Evolutionary conservation across 2,113 vertebrate species (phyloP).

Genomic region (Phoxinus phoxinus): DNA sequence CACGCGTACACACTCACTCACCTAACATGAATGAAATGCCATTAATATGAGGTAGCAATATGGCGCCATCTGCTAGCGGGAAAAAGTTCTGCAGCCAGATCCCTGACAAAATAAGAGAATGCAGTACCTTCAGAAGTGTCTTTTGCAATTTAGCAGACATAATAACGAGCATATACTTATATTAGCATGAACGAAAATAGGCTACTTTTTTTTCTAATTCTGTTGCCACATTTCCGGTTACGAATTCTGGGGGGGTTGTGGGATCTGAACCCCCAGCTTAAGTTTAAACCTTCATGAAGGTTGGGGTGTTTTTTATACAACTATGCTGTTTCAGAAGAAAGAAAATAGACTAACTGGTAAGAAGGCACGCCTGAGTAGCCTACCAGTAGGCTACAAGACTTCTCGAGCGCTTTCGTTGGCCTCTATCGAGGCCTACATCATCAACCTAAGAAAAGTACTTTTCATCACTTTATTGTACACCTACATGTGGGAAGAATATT

Average conservation of each 20-base stretch:
- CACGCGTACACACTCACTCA: conserved; percentile 12
- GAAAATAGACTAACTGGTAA: not conserved
- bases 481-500: not conserved
- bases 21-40: conserved; percentile 6
- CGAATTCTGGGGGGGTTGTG: not conserved
- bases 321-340: not conserved
- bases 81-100: conserved; percentile 2
- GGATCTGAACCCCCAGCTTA: not conserved
- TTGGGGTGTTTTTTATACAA: not conserved
- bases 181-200: not conserved
- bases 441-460: not conserved
- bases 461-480: not conserved
- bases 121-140: not conserved
- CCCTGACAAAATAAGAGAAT: not conserved
- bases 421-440: not conserved
- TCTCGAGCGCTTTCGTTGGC: not conserved
- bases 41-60: not conserved
- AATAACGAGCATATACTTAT: not conserved
- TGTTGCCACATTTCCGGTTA: not conserved
- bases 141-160: not conserved
- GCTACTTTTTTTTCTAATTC: not conserved
- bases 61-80: conserved; percentile 35
- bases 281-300: not conserved
- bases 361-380: not conserved
- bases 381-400: not conserved